Conservation (phyloP, 37 sponge, comb jelly and placozoan genomes). For the Cladorhizidae sp. region DNA sequence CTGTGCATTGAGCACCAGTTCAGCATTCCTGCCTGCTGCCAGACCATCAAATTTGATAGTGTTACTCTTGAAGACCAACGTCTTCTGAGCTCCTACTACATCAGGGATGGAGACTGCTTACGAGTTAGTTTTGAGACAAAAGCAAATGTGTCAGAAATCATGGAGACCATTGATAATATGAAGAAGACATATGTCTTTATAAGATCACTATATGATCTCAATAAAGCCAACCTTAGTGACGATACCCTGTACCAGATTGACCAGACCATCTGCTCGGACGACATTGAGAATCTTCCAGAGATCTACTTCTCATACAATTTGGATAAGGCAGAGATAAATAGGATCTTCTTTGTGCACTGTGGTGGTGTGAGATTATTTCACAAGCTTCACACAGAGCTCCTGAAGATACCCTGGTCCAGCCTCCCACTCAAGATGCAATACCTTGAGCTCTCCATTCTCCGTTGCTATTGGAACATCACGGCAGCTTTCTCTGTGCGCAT, state of each 20-base stretch:
- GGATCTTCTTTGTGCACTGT: not conserved
- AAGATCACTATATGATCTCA: not conserved
- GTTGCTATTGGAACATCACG: slow-evolving; percentile 8
- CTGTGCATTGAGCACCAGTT: not conserved
- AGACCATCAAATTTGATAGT: not conserved
- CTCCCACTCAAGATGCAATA: not conserved
- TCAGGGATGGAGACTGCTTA: not conserved
- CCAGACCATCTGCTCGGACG: not conserved
- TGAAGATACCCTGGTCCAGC: not conserved
- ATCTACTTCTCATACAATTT: not conserved
- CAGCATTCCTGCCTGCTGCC: not conserved
- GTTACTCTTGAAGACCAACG: not conserved
- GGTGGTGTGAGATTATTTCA: not conserved
- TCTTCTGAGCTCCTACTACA: not conserved
- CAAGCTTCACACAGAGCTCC: not conserved
- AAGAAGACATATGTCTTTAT: not conserved
- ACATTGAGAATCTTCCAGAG: not conserved
- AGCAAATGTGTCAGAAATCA: not conserved
- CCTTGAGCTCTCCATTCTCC: not conserved
- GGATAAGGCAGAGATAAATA: not conserved
- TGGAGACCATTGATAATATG: not conserved
- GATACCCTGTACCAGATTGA: not conserved
- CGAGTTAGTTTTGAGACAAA: not conserved
- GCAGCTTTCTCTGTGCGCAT: not conserved
- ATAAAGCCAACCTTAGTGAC: not conserved